Evolutionary conservation across 2,888 invertebrate species (phyloP).

Genomic region (Ornithoptera priamus): DNA sequence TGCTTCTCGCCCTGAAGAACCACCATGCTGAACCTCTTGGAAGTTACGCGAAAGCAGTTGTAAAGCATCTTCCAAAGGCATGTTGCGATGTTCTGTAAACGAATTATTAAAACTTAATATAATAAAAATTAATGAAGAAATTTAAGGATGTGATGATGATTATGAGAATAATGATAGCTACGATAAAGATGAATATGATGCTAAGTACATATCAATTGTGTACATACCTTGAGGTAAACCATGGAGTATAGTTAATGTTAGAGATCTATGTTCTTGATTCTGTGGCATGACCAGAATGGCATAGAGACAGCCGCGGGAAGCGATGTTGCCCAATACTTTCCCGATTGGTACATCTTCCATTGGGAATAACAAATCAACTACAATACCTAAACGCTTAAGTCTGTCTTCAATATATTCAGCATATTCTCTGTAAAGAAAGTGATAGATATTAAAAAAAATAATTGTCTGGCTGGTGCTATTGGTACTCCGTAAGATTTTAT

Average conservation of each 20-base stretch:
- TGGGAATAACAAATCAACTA: constrained; percentile 93
- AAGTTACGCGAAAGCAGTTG: constrained; percentile 86
- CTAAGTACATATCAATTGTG: neutral
- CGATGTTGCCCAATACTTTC: constrained; percentile 89
- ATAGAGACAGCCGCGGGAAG: constrained; percentile 92
- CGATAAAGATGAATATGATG: too few relatives aligned
- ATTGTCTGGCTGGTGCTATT: neutral
- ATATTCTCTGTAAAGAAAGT: constrained; percentile 82
- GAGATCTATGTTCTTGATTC: constrained; percentile 91
- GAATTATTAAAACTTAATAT: neutral
- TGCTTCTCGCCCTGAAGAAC: constrained; percentile 80
- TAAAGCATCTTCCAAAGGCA: constrained; percentile 95
- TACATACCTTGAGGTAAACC: constrained; percentile 92
- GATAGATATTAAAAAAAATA: constrained; percentile 13
- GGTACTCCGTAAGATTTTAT: too few relatives aligned
- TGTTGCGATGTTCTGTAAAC: constrained; percentile 92
- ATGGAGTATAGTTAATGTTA: constrained; percentile 94
- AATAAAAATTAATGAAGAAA: too few relatives aligned
- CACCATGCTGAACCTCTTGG: constrained; percentile 77
- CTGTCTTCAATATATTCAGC: constrained; percentile 93
- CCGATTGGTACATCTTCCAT: constrained; percentile 92
- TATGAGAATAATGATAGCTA: too few relatives aligned
- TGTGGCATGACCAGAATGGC: constrained; percentile 92
- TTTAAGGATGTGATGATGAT: too few relatives aligned
- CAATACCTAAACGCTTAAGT: constrained; percentile 87